Base-by-base conservation (phyloP, 2,113 vertebrate genomes). In the Ochotona curzoniae region DNA sequence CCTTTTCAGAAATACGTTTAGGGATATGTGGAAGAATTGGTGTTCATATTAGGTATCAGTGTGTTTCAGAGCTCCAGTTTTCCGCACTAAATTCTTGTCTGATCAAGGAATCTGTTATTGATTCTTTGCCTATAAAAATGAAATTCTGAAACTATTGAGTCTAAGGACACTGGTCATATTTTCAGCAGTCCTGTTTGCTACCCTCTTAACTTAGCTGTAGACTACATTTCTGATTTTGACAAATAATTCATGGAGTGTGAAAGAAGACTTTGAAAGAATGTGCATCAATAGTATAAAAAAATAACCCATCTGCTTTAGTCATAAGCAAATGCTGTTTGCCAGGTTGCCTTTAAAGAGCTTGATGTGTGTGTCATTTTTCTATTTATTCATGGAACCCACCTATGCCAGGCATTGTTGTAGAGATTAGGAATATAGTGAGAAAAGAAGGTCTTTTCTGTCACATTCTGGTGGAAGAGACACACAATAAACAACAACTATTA, bases 1-100 rank as follows among this genome's bases (percentile, higher is more conserved):
- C 4, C 17, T 95, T 91, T 81, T 84, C 81, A 90, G 73, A 76
- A 89, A 73, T 86, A 60, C 21, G 70, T 83, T 92, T 69, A 85
- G 49, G 38, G 18, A 93, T 57, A 18, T 64, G 25, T 74, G n/a
- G 30, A 83, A 90, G 70, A 85, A 8, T 74, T 88, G 38, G 8
- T 93, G 9, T 93, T 90, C 47, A 2, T 90, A 57, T 81, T 90
- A 88, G 67, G 80, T 93, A 38, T 78, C 12, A 44, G 12, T 20
- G 26, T 94, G 8, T 57, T 30, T 79, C 38, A 74, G 61, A 32
- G 87, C 35, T 92, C 14, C 11, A 20, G 83, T 80, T 84, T 80
- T 73, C 51, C 23, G 61, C 28, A 80, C 13, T 70, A 1, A 44
- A 57, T 78, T 51, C 23, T 87, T 94, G 1, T 78, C 88, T 44